Evolutionary conservation across 1,140 invertebrate species (phyloP).

Genomic region (Ylistrum balloti): DNA sequence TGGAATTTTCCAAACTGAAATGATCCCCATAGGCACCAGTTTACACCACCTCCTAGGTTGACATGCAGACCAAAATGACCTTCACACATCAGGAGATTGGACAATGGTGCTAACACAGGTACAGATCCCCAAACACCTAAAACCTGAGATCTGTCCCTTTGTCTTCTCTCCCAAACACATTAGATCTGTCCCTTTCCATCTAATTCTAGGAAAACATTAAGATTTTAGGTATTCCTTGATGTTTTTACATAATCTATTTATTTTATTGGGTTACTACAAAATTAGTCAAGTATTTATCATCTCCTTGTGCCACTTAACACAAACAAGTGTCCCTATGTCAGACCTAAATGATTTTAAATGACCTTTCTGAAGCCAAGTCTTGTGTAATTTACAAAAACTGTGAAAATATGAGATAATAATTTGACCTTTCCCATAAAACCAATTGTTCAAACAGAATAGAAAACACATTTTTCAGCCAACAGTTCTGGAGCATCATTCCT

Average conservation of each 20-base stretch:
- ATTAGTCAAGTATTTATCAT: background rate
- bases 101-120: background rate
- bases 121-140: background rate
- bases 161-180: no score
- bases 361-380: background rate
- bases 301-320: background rate
- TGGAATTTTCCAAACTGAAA: background rate
- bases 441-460: slow-evolving; percentile 9
- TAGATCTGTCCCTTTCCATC: background rate
- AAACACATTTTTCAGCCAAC: background rate
- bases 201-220: background rate
- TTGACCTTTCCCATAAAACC: slow-evolving; percentile 32
- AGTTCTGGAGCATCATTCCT: background rate
- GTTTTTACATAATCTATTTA: background rate
- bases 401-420: slow-evolving; percentile 40
- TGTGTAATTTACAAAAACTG: slow-evolving; percentile 29
- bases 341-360: slow-evolving; percentile 18
- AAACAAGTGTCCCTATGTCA: background rate
- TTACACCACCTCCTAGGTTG: background rate
- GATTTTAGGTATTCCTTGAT: background rate
- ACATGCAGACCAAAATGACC: background rate
- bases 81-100: background rate
- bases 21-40: background rate
- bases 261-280: slow-evolving; percentile 12
- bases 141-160: background rate